phyloP scores from a whole-genome alignment of 2,888 invertebrate genomes.

The Conomelus anceps region DNA sequence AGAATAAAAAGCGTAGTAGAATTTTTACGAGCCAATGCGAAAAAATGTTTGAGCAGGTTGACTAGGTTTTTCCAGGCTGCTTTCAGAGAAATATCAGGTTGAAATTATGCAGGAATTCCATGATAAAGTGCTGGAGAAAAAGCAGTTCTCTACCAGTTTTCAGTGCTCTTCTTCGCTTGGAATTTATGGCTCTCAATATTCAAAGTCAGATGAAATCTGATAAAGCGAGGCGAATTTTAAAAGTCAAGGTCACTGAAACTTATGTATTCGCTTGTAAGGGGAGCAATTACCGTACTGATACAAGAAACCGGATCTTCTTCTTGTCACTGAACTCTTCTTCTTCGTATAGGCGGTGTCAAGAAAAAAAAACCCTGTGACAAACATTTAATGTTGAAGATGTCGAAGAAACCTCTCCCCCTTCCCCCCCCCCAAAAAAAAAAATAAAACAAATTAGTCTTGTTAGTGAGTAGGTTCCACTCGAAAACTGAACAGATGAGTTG shows the following conservation, averaged over 20 bases:
- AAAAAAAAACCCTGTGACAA: not conserved
- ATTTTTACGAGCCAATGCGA: too few species aligned
- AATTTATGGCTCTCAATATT: not conserved
- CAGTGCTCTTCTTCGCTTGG: not conserved
- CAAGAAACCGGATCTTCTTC: not conserved
- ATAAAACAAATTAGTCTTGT: not conserved
- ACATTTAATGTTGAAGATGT: not conserved
- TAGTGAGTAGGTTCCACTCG: not conserved
- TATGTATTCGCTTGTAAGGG: not conserved
- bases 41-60: not conserved
- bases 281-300: not conserved
- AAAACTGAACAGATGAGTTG: not conserved
- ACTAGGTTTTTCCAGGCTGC: not conserved
- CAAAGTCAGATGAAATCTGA: not conserved
- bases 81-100: not conserved
- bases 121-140: not conserved
- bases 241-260: not conserved
- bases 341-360: not conserved
- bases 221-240: not conserved
- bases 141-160: not conserved
- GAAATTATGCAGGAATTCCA: not conserved
- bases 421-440: too few species aligned
- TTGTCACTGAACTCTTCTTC: not conserved
- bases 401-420: not conserved
- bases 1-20: not conserved